Evolutionary conservation across 2,113 vertebrate genomes (phyloP).

Genomic region (Pholis gunnellus): DNA sequence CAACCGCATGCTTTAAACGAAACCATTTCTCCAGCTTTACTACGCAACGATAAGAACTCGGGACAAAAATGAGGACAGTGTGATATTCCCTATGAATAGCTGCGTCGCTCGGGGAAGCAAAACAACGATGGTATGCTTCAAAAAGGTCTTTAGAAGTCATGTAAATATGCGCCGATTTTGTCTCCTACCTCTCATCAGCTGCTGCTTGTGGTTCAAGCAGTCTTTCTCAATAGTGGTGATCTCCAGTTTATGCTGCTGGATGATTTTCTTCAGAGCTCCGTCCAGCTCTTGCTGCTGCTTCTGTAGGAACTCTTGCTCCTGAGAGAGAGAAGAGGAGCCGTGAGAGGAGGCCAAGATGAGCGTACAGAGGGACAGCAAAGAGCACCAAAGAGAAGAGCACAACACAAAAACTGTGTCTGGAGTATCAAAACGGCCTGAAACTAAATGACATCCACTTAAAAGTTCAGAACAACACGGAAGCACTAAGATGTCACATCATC

Average conservation of each 20-base stretch:
- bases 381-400: constrained; percentile 22
- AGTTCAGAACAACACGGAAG: constrained; percentile 59
- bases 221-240: constrained; percentile 96
- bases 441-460: constrained; percentile 33
- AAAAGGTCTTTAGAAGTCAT: neutral
- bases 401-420: neutral
- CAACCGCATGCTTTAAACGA: neutral
- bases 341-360: neutral
- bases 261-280: constrained; percentile 96
- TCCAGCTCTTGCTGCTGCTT: constrained; percentile 99
- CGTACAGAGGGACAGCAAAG: constrained; percentile 43
- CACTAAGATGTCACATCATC: constrained; percentile 67
- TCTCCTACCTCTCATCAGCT: constrained; percentile 94
- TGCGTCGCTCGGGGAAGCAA: neutral
- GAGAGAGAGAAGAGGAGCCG: constrained; percentile 43
- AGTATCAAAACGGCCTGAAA: constrained; percentile 25
- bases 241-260: constrained; percentile 97
- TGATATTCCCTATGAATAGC: neutral
- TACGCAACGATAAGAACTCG: neutral
- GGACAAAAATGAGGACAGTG: neutral
- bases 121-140: neutral
- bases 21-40: neutral
- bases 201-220: constrained; percentile 97
- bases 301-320: constrained; percentile 99
- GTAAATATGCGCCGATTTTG: neutral